A percentile compares a stretch with the other conserved stretches of the same genome.
phyloP scores from a whole-genome alignment of 2,888 invertebrate species.

The Lepeophtheirus nordmannii region DNA sequence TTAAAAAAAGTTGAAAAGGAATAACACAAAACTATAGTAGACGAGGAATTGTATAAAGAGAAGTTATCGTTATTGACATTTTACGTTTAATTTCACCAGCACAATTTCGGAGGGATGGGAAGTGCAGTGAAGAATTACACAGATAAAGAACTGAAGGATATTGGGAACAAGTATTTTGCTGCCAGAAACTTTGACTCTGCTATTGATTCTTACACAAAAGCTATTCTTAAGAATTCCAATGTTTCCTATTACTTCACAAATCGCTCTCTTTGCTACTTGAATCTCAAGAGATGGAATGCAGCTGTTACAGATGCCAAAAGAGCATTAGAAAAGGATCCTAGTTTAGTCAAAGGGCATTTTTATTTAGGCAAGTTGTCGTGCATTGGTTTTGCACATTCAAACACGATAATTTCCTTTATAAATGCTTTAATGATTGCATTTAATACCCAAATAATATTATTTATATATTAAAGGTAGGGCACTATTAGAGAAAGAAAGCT shows the following conservation, averaged over 20 bases:
- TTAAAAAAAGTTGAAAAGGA: too few relatives aligned
- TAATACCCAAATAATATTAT: too few relatives aligned
- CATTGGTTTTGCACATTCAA: too few relatives aligned
- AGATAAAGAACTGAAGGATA: constrained; percentile 82
- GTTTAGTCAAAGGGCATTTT: constrained; percentile 86
- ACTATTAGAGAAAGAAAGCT: constrained; percentile 65
- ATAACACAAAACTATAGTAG: too few relatives aligned
- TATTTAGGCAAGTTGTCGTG: constrained; percentile 43
- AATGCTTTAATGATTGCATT: too few relatives aligned
- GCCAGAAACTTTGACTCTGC: constrained; percentile 88
- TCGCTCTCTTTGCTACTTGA: constrained; percentile 76
- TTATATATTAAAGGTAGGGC: constrained; percentile 56
- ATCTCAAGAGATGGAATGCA: constrained; percentile 49
- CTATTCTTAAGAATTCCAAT: constrained; percentile 58
- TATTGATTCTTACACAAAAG: constrained; percentile 77
- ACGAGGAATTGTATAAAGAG: too few relatives aligned
- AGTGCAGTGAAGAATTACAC: constrained; percentile 6
- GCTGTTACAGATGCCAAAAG: constrained; percentile 78
- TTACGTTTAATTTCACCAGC: too few relatives aligned
- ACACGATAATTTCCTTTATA: too few relatives aligned
- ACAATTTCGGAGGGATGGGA: not conserved
- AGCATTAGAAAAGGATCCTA: constrained; percentile 79
- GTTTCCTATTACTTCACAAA: constrained; percentile 88
- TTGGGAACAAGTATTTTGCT: constrained; percentile 80
- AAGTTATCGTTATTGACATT: too few relatives aligned